phyloP scores from a whole-genome alignment of 2,797 vertebrate genomes.

The Silurus lanzhouensis region DNA sequence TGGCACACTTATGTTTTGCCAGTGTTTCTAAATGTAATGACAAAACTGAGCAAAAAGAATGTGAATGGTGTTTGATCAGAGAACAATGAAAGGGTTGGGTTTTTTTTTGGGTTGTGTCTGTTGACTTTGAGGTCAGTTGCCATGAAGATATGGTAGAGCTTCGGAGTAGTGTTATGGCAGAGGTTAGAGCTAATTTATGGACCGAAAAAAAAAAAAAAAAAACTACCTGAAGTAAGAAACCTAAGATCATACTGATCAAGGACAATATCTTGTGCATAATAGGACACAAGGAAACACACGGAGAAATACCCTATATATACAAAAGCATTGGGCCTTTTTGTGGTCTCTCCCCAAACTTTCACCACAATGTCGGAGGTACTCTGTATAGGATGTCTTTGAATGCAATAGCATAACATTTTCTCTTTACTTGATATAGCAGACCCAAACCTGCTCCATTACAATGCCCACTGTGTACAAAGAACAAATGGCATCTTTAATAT shows the following conservation, averaged over 20 bases:
- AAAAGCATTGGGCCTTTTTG: no score
- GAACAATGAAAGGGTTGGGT: not conserved
- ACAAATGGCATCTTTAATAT: not conserved
- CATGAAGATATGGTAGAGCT: not conserved
- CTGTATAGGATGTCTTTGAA: no score
- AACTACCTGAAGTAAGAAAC: not conserved
- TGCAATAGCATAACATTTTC: no score
- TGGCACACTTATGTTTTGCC: constrained; percentile 44
- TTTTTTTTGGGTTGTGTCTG: no score
- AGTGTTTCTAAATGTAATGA: constrained; percentile 43
- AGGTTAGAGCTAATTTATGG: not conserved
- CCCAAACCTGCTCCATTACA: no score
- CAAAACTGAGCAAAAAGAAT: constrained; percentile 6
- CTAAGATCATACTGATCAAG: not conserved
- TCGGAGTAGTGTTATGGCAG: not conserved
- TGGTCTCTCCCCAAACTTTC: no score
- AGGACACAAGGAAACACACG: not conserved
- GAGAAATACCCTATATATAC: not conserved
- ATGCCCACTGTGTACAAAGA: no score
- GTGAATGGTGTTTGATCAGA: not conserved
- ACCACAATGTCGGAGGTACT: no score
- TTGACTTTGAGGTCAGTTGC: not conserved
- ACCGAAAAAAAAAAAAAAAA: not conserved
- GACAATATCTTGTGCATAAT: not conserved
- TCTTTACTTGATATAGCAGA: no score